Evolutionary conservation across 2,113 vertebrate genomes (phyloP), one percentile per base, ranked within the genome.

Genomic region (Gallinago media): DNA sequence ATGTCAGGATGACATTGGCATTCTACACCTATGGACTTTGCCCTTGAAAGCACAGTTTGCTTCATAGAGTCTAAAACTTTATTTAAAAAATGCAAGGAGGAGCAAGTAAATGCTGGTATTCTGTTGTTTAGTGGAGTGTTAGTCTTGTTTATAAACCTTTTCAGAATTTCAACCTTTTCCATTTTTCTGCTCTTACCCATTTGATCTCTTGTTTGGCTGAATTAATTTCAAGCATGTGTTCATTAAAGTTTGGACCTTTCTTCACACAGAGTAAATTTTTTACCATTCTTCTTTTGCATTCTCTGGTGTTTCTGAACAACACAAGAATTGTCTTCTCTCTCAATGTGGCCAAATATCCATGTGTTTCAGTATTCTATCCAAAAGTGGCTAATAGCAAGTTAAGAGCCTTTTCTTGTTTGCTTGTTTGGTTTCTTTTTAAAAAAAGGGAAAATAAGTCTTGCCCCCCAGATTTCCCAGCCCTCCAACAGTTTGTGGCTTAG

Each of bases 221-320:
- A 78, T 78, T 67, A 67, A 78, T 87, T 91, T 87, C 56, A 92
- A 79, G 15, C 13, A 11, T 38, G 3, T 85, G 11, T 55, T 85
- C n/a, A 10, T 36, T 65, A 4, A 75, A 91, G 38, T 78, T 52
- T 38, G 61, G 44, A 58, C 9, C 17, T 70, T 62, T 82, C 93
- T 76, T 50, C 42, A 13, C 15, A 52, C 4, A 27, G 15, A 11
- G 5, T 27, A 21, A 18, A n/a, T n/a, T 16, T 78, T 71, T 77
- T 74, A 8, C 34, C 11, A 15, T 89, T 91, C 3, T 79, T 59
- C 27, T 62, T 58, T 38, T 65, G 61, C 7, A 9, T 54, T 71
- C 16, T 63, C 2, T 38, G 32, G 47, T 58, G 17, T 59, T 76
- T 75, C 22, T 88, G 50, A 83, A 26, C 15, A 95, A 14, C 34